A percentile compares a stretch with the other conserved stretches of the same genome.
These are phyloP conservation scores for Piezodorus guildinii DNA, from an alignment of 1,140 invertebrate genomes.

Conservation along the genomic window DNA sequence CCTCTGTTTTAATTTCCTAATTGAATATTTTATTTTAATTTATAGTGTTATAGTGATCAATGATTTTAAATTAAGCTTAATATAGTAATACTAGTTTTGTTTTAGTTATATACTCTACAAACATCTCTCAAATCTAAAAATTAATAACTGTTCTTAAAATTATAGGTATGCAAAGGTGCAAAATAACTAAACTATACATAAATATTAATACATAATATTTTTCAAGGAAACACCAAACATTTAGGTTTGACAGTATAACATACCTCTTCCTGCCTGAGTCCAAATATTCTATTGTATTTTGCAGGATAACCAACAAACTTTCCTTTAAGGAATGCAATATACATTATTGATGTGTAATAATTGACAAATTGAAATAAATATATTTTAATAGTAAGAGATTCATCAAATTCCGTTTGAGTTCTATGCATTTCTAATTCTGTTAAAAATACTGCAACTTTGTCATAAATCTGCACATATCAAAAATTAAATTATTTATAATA, in stretches of 20 bases:
- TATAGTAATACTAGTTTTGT: too few species aligned
- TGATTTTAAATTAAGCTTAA: too few species aligned
- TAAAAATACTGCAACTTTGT: slow-evolving; percentile 76
- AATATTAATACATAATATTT: too few species aligned
- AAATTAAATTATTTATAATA: not conserved
- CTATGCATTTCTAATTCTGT: slow-evolving; percentile 89
- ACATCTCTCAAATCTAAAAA: too few species aligned
- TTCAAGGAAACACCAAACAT: too few species aligned
- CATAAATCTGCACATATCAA: slow-evolving; percentile 58
- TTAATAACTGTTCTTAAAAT: too few species aligned
- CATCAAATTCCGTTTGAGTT: slow-evolving; percentile 96
- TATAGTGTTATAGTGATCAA: not conserved
- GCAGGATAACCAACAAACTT: slow-evolving; percentile 79
- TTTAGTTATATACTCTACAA: too few species aligned
- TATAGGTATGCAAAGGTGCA: too few species aligned
- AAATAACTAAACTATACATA: too few species aligned
- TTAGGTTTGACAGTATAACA: slow-evolving; percentile 21
- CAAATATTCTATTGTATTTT: slow-evolving; percentile 61
- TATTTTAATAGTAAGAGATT: slow-evolving; percentile 91
- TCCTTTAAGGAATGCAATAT: slow-evolving; percentile 96
- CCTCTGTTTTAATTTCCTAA: too few species aligned
- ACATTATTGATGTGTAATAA: slow-evolving; percentile 97
- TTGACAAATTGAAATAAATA: slow-evolving; percentile 97
- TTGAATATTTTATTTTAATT: not conserved
- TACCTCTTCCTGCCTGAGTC: slow-evolving; percentile 74